phyloP scores from a whole-genome alignment of 2,113 vertebrate species.

The Himantopus leucocephalus region DNA sequence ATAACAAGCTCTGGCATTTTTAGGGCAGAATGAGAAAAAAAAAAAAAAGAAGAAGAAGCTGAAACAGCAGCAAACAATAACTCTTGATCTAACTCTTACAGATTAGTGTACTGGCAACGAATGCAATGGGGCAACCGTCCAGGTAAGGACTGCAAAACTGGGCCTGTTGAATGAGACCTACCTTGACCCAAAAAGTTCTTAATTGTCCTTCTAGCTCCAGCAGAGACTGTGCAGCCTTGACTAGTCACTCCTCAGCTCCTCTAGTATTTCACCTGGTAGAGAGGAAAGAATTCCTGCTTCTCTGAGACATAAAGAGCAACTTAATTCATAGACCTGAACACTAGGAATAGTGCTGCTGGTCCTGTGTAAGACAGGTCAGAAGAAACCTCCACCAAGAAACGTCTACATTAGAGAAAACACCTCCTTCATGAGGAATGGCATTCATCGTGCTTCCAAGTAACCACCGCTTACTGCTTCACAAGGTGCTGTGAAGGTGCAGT shows the following conservation, averaged over 20 bases:
- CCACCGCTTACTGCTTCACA: neutral
- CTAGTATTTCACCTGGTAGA: neutral
- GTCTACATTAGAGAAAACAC: neutral
- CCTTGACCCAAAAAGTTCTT: neutral
- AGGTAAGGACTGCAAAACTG: neutral
- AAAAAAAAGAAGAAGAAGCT: neutral
- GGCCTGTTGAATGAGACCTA: neutral
- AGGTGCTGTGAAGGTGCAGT: neutral
- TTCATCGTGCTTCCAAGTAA: neutral
- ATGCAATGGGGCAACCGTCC: neutral
- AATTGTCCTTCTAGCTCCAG: neutral
- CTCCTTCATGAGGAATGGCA: neutral
- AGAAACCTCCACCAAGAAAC: neutral
- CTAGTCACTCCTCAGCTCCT: neutral
- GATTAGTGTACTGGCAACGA: neutral
- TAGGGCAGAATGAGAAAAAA: constrained; percentile 35
- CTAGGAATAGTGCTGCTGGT: neutral
- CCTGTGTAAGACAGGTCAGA: neutral
- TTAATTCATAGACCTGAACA: neutral
- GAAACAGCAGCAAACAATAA: constrained; percentile 50
- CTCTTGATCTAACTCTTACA: constrained; percentile 10
- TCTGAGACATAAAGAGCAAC: neutral
- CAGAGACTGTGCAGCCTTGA: neutral
- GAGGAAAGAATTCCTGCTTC: neutral
- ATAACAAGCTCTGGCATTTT: constrained; percentile 68